These are phyloP conservation scores for Bufo bufo DNA, from an alignment of 2,113 vertebrate genomes.

Conservation along the genomic window DNA sequence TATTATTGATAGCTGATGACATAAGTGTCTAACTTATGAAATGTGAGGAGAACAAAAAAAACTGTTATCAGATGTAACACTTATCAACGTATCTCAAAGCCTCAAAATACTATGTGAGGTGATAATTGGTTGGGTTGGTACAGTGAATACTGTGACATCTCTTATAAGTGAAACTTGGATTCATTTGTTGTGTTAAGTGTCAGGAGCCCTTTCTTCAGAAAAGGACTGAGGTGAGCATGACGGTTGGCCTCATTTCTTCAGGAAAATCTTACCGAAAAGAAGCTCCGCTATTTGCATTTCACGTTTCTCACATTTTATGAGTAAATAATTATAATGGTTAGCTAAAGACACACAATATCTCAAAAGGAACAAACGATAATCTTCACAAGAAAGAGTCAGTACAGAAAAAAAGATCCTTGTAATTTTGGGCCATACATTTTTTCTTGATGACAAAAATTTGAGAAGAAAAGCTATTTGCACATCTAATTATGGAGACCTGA, in stretches of 20 bases:
- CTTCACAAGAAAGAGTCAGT: background rate
- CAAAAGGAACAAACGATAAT: background rate
- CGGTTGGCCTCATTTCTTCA: background rate
- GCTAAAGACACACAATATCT: background rate
- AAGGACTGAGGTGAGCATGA: background rate
- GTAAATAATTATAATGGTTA: background rate
- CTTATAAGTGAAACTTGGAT: background rate
- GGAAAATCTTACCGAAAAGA: background rate
- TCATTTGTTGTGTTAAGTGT: slow-evolving; percentile 9
- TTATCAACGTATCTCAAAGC: slow-evolving; percentile 31
- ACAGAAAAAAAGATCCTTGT: background rate
- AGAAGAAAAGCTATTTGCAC: background rate
- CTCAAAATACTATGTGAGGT: slow-evolving; percentile 33
- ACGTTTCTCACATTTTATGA: background rate
- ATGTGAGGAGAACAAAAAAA: background rate
- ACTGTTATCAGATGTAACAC: slow-evolving; percentile 42
- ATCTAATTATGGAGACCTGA: background rate
- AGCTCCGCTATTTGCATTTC: background rate
- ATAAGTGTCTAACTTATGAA: background rate
- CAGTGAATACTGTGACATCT: slow-evolving; percentile 12
- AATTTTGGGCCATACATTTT: too few species aligned
- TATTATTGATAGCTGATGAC: slow-evolving; percentile 23
- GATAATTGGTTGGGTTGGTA: slow-evolving; percentile 46
- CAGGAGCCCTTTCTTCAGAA: background rate
- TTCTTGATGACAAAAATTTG: background rate